These are phyloP conservation scores for Calliphora vomitoria DNA, from an alignment of 2,888 invertebrate genomes.

Conservation along the genomic window DNA sequence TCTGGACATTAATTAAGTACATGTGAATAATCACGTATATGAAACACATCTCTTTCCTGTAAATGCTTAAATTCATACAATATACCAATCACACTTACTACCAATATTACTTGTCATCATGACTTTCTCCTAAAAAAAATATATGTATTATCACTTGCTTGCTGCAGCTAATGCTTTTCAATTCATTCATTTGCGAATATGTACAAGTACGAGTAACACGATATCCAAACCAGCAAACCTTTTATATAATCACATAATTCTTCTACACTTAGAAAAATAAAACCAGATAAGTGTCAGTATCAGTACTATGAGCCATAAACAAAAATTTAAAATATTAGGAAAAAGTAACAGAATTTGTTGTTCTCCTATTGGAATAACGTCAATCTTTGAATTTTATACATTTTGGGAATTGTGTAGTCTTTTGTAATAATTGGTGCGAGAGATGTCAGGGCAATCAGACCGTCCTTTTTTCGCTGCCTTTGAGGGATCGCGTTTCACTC, in stretches of 20 bases:
- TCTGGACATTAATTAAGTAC: not conserved
- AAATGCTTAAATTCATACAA: not conserved
- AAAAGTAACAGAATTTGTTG: no score
- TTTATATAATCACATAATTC: not conserved
- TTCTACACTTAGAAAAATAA: slow-evolving; percentile 5
- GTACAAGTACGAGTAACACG: not conserved
- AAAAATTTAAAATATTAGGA: no score
- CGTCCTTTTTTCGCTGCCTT: no score
- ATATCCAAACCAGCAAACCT: not conserved
- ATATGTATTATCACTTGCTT: slow-evolving; percentile 17
- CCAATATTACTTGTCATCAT: slow-evolving; percentile 50
- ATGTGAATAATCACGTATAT: not conserved
- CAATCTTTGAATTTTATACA: no score
- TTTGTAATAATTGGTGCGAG: no score
- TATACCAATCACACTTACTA: not conserved
- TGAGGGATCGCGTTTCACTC: no score
- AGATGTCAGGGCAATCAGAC: no score
- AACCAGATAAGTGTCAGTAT: no score
- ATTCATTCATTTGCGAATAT: slow-evolving; percentile 15
- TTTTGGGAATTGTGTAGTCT: no score
- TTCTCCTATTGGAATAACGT: no score
- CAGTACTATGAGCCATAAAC: no score
- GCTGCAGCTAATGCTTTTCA: slow-evolving; percentile 6
- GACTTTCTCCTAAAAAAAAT: slow-evolving; percentile 42
- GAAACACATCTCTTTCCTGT: slow-evolving; percentile 5